Evolutionary conservation across 2,888 invertebrate genomes (phyloP).

Genomic region (Plebejus anna): DNA sequence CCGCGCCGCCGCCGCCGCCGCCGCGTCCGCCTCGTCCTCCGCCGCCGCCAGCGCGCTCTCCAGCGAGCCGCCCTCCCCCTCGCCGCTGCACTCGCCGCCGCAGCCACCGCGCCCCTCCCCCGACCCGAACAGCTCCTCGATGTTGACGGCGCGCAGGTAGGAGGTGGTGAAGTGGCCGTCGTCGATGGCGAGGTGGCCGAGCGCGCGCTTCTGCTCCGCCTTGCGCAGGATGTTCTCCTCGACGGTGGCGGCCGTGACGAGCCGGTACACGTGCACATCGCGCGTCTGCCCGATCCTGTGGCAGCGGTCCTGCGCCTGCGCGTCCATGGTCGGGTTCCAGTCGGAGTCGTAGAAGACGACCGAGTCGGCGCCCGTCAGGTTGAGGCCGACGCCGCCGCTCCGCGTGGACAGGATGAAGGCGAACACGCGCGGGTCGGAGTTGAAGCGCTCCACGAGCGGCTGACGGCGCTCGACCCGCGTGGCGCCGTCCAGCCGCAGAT

Average conservation of each 20-base stretch:
- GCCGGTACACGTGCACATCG: slow-evolving; percentile 98
- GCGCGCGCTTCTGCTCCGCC: slow-evolving; percentile 97
- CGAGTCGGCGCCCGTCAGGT: slow-evolving; percentile 98
- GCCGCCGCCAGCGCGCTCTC: slow-evolving; percentile 93
- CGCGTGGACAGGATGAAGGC: slow-evolving; percentile 98
- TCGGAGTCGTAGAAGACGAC: slow-evolving; percentile 99
- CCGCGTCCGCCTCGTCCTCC: slow-evolving; percentile 97
- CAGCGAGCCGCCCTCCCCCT: slow-evolving; percentile 83
- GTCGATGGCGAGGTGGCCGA: slow-evolving; percentile 98
- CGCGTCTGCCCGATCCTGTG: slow-evolving; percentile 99
- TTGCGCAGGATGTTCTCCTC: slow-evolving; percentile 99
- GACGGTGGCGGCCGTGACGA: slow-evolving; percentile 97
- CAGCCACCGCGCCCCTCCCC: slow-evolving; percentile 74
- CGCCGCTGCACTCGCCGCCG: slow-evolving; percentile 64
- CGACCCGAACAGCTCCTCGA: slow-evolving; percentile 94
- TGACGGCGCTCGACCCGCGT: slow-evolving; percentile 95
- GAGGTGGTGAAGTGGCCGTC: slow-evolving; percentile 99
- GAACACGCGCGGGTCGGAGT: slow-evolving; percentile 96
- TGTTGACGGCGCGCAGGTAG: slow-evolving; percentile 94
- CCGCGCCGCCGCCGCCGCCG: slow-evolving; percentile 92
- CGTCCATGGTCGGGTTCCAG: slow-evolving; percentile 99
- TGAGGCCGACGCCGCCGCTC: slow-evolving; percentile 98
- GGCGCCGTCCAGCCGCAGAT: slow-evolving; percentile 96
- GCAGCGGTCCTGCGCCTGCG: slow-evolving; percentile 94
- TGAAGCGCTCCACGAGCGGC: slow-evolving; percentile 97